Conservation (phyloP, 64 coral and sea anemone species). For the Trachythela sp. region DNA sequence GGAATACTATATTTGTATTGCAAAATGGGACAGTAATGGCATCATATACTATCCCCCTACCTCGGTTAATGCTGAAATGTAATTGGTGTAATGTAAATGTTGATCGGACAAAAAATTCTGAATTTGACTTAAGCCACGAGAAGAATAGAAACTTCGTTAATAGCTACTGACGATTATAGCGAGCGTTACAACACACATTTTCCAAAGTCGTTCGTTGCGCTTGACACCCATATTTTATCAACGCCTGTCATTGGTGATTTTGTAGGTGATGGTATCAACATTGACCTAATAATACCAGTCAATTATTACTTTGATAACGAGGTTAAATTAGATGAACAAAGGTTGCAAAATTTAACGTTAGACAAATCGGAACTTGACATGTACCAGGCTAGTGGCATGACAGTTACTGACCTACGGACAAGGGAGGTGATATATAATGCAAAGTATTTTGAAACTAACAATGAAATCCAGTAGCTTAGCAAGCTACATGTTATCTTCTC, state of each 20-base stretch:
- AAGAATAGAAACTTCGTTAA: not conserved
- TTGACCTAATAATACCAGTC: slow-evolving; percentile 71
- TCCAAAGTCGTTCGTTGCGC: slow-evolving; percentile 19
- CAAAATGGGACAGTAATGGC: slow-evolving; percentile 58
- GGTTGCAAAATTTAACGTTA: not conserved
- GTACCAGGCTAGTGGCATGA: slow-evolving; percentile 51
- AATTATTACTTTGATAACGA: slow-evolving; percentile 91
- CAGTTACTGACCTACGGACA: slow-evolving; percentile 48
- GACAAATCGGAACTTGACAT: slow-evolving; percentile 36
- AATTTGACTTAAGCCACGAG: not conserved
- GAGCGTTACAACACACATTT: not conserved
- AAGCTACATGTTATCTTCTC: slow-evolving; percentile 47
- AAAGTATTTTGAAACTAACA: slow-evolving; percentile 53
- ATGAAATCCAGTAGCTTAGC: slow-evolving; percentile 56
- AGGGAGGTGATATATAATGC: slow-evolving; percentile 37
- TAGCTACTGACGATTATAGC: not conserved
- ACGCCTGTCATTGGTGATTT: slow-evolving; percentile 93
- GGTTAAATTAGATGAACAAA: not conserved
- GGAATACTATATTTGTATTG: slow-evolving; percentile 60
- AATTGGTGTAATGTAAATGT: not conserved
- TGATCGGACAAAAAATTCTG: too few relatives aligned
- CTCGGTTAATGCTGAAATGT: not conserved
- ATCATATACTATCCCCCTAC: not conserved
- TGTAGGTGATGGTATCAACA: slow-evolving; percentile 55
- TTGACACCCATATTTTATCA: slow-evolving; percentile 86